Evolutionary conservation across 2,113 vertebrate genomes (phyloP).

Genomic region (Cyprinodon variegatus): DNA sequence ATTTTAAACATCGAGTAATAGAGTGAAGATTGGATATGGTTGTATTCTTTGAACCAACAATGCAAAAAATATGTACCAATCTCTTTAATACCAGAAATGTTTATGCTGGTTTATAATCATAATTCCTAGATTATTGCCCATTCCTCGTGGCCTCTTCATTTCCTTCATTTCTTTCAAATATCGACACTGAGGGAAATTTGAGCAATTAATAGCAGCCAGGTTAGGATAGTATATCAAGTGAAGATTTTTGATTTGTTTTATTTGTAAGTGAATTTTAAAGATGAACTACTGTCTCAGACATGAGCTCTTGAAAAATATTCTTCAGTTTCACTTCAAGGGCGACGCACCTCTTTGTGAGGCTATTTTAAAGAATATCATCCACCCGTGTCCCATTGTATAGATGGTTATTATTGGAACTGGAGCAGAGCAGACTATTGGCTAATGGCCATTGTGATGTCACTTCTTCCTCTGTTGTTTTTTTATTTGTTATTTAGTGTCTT

Average conservation of each 20-base stretch:
- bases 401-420: slow-evolving; percentile 32
- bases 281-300: too few relatives aligned
- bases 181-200: too few relatives aligned
- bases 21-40: too few relatives aligned
- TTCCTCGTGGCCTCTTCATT: too few relatives aligned
- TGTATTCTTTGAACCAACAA: too few relatives aligned
- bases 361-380: slow-evolving; percentile 73
- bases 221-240: background rate
- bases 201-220: background rate
- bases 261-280: background rate
- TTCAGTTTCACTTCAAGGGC: slow-evolving; percentile 43
- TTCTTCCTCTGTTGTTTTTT: slow-evolving; percentile 65
- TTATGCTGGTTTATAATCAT: too few relatives aligned
- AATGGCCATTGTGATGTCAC: slow-evolving; percentile 68
- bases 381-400: slow-evolving; percentile 31
- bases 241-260: background rate
- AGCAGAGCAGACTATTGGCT: slow-evolving; percentile 69
- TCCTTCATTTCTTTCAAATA: too few relatives aligned
- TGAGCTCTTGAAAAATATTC: background rate
- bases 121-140: background rate
- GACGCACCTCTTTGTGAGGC: background rate
- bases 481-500: slow-evolving; percentile 33
- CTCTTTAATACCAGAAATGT: too few relatives aligned
- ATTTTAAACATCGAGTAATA: too few relatives aligned
- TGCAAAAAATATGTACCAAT: too few relatives aligned